Percentiles rank a stretch among this genome's conserved stretches.
Conservation (phyloP, 2,888 invertebrate species). For the Conistra vaccinii region DNA sequence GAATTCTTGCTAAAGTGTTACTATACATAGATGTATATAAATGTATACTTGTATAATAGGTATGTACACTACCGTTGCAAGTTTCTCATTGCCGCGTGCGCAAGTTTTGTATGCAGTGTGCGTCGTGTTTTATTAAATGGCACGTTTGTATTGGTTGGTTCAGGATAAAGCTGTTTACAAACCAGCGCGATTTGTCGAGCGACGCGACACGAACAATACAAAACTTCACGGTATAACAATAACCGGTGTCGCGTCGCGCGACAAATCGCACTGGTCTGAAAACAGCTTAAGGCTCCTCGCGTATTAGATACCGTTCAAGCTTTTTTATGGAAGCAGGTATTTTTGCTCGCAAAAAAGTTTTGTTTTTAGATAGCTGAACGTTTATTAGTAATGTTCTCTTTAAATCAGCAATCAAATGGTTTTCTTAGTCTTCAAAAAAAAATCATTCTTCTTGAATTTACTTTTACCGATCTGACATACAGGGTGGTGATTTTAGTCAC, state of each 20-base stretch:
- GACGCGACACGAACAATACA: too few relatives aligned
- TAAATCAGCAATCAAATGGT: neutral
- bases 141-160: slow-evolving; percentile 37
- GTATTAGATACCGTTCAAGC: neutral
- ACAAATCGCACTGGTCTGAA: too few relatives aligned
- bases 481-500: too few relatives aligned
- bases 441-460: neutral
- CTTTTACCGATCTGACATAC: neutral
- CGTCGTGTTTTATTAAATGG: slow-evolving; percentile 44
- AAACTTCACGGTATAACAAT: too few relatives aligned
- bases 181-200: too few relatives aligned
- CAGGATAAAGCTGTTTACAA: too few relatives aligned
- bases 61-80: slow-evolving; percentile 34
- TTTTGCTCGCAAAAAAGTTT: neutral
- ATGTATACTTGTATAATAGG: slow-evolving; percentile 1
- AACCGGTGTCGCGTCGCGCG: too few relatives aligned
- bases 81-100: slow-evolving; percentile 56
- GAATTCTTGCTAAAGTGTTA: slow-evolving; percentile 58
- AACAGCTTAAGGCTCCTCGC: neutral
- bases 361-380: neutral
- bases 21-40: slow-evolving; percentile 29
- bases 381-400: neutral
- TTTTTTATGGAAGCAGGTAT: neutral
- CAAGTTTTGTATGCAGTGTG: slow-evolving; percentile 45
- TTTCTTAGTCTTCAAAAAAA: neutral